Conservation (phyloP, 2,888 invertebrate genomes). For the Stratiomys singularior region DNA sequence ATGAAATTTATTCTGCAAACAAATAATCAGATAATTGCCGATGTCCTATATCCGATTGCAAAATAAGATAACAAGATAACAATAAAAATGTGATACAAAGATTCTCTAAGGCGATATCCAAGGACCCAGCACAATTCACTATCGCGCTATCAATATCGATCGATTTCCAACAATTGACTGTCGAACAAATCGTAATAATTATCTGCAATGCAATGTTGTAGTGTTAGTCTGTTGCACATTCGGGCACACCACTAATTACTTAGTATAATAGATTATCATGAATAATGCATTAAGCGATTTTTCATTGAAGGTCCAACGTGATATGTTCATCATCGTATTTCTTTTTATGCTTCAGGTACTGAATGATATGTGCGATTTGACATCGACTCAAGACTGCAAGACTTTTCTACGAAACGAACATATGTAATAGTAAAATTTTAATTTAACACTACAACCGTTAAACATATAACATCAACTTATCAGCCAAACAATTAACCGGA, state of each 20-base stretch:
- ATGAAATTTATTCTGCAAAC: neutral
- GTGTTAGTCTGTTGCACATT: slow-evolving; percentile 1
- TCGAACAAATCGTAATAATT: no score
- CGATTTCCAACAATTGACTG: slow-evolving; percentile 1
- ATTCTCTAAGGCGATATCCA: neutral
- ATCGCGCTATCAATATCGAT: neutral
- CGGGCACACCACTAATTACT: neutral
- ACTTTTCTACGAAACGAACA: no score
- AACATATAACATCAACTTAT: no score
- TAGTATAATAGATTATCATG: neutral
- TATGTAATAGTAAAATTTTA: no score
- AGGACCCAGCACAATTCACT: neutral
- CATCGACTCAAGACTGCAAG: no score
- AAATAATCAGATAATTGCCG: neutral
- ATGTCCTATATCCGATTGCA: neutral
- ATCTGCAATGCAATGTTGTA: neutral
- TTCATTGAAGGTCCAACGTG: slow-evolving; percentile 21
- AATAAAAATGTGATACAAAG: neutral
- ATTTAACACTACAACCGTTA: no score
- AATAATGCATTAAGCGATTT: slow-evolving; percentile 3
- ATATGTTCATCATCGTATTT: slow-evolving; percentile 1
- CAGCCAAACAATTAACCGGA: no score
- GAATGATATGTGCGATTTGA: no score
- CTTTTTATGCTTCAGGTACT: no score
- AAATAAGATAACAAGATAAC: neutral